A percentile compares a stretch with the other conserved stretches of the same genome.
Evolutionary conservation across 2,888 invertebrate genomes (phyloP).

Genomic region (Doris montereyensis): DNA sequence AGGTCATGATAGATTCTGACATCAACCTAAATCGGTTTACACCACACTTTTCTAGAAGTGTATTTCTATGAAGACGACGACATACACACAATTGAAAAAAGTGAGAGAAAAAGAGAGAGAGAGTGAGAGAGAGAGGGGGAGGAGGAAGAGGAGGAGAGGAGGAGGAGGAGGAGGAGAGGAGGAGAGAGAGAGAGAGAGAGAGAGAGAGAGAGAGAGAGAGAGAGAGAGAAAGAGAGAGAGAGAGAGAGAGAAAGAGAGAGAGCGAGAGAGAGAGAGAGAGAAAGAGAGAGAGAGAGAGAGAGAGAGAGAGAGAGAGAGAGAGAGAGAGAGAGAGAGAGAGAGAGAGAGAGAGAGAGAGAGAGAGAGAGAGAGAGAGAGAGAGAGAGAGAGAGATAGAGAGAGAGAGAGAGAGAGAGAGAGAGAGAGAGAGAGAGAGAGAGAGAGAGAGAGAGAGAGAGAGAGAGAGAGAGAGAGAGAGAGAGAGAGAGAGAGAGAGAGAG

Average conservation of each 20-base stretch:
- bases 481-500: not conserved
- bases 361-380: not conserved
- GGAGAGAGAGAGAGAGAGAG: slow-evolving; percentile 5
- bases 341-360: not conserved
- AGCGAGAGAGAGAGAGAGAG: not conserved
- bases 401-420: not conserved
- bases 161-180: not conserved
- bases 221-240: not conserved
- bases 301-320: not conserved
- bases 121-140: not conserved
- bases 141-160: not conserved
- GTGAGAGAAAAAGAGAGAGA: not conserved
- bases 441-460: not conserved
- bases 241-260: not conserved
- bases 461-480: not conserved
- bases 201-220: not conserved
- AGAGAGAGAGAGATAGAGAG: not conserved
- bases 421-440: not conserved
- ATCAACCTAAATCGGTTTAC: no score
- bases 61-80: no score
- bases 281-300: not conserved
- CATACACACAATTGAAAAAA: no score
- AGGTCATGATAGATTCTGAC: no score
- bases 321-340: not conserved
- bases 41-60: no score